Percentiles rank a stretch among this genome's conserved stretches.
phyloP scores from a whole-genome alignment of 1,140 invertebrate species.

The Streblospio benedicti region DNA sequence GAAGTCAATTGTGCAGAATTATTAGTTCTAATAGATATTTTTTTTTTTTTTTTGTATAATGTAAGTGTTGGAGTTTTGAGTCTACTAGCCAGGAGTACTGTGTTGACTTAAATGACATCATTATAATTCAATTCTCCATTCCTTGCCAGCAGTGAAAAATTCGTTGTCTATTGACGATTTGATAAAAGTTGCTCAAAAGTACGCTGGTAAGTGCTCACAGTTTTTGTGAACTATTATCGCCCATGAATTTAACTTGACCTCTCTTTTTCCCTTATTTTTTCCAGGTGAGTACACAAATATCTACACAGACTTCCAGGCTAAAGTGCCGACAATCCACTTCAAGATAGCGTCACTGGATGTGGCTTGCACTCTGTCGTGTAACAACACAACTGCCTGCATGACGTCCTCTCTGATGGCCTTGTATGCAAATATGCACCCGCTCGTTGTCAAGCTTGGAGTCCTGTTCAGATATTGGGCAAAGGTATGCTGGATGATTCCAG shows the following conservation, averaged over 20 bases:
- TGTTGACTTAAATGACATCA: too few relatives aligned
- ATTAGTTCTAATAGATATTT: too few relatives aligned
- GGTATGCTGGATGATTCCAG: slow-evolving; percentile 23
- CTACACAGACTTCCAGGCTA: slow-evolving; percentile 36
- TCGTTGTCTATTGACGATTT: too few relatives aligned
- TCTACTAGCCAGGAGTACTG: too few relatives aligned
- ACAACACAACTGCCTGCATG: slow-evolving; percentile 27
- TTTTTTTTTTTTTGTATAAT: too few relatives aligned
- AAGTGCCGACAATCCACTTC: slow-evolving; percentile 37
- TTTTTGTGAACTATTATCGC: neutral
- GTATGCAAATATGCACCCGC: slow-evolving; percentile 33
- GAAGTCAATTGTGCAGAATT: too few relatives aligned
- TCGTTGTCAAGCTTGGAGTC: slow-evolving; percentile 31
- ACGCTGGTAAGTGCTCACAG: neutral
- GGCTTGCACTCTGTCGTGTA: slow-evolving; percentile 31
- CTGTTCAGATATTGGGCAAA: slow-evolving; percentile 40
- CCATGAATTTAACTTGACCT: slow-evolving; percentile 14
- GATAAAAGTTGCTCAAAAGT: too few relatives aligned
- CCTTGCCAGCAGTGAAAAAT: too few relatives aligned
- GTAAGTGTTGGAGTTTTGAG: too few relatives aligned
- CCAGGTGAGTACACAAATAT: slow-evolving; percentile 34
- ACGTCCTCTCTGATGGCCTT: slow-evolving; percentile 32
- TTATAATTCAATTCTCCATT: too few relatives aligned
- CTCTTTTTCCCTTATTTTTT: slow-evolving; percentile 11
- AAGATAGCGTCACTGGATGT: slow-evolving; percentile 21